Conservation (phyloP, 2,888 invertebrate genomes). For the Scaptomyza tumidula region DNA sequence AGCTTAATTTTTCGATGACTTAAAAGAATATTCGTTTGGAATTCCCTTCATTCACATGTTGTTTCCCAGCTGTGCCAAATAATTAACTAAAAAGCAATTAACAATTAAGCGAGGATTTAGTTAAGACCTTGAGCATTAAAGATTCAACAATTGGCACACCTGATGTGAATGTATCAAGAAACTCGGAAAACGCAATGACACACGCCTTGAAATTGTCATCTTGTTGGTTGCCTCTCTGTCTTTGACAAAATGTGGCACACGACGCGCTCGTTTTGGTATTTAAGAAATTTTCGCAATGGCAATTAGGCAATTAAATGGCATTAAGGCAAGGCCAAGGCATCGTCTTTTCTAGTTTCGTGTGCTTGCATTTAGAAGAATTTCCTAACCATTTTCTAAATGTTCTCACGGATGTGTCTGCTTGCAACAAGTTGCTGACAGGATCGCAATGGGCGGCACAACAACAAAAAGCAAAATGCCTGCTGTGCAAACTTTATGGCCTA, state of each 20-base stretch:
- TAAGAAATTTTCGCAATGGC: constrained; percentile 45
- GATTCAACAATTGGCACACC: constrained; percentile 29
- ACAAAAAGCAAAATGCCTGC: constrained; percentile 22
- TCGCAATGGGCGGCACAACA: constrained; percentile 23
- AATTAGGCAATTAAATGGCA: constrained; percentile 74
- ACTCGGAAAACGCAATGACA: constrained; percentile 10
- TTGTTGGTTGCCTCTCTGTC: no score
- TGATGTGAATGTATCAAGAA: constrained; percentile 27
- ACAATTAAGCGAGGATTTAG: constrained; percentile 9
- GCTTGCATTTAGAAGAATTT: constrained; percentile 16
- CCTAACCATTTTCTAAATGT: constrained; percentile 13
- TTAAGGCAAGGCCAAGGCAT: constrained; percentile 60
- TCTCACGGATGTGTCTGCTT: constrained; percentile 56
- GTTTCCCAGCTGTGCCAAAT: no score
- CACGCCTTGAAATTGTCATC: constrained; percentile 41
- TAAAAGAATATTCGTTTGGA: no score
- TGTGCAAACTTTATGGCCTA: constrained; percentile 60
- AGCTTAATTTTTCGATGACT: no score
- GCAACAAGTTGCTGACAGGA: constrained; percentile 60
- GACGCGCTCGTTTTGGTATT: constrained; percentile 29
- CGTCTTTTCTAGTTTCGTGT: background rate
- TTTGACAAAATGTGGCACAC: constrained; percentile 56
- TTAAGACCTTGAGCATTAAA: constrained; percentile 12
- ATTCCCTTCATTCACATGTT: no score
- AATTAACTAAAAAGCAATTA: constrained; percentile 11